Conservation (phyloP, 2,888 invertebrate species). For the Ptilodon capucinus region DNA sequence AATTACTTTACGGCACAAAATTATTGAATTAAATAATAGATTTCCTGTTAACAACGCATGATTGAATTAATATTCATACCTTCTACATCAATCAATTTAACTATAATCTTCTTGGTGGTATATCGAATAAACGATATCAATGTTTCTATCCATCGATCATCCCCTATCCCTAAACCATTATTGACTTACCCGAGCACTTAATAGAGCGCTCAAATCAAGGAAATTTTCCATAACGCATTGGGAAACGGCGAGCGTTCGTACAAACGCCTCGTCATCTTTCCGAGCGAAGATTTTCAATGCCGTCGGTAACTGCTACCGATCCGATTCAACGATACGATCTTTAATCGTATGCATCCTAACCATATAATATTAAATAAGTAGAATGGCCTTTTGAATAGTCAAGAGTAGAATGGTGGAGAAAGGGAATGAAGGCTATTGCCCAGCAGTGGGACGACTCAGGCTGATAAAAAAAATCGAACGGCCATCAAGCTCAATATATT, state of each 20-base stretch:
- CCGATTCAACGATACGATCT: too few species aligned
- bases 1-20: background rate
- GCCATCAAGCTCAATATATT: too few species aligned
- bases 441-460: too few species aligned
- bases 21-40: too few species aligned
- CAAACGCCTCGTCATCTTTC: constrained; percentile 53
- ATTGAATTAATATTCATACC: background rate
- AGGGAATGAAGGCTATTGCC: too few species aligned
- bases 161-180: constrained; percentile 31
- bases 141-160: background rate
- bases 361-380: too few species aligned
- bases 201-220: constrained; percentile 39
- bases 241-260: constrained; percentile 21
- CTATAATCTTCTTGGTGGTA: background rate
- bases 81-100: background rate
- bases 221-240: constrained; percentile 45
- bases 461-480: too few species aligned
- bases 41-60: background rate
- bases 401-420: too few species aligned
- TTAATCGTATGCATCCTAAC: too few species aligned
- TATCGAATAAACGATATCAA: background rate
- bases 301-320: too few species aligned
- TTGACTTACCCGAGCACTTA: constrained; percentile 30
- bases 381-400: too few species aligned
- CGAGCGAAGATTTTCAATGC: constrained; percentile 23